Base-by-base conservation (phyloP, 2,888 invertebrate species). In the Spilarctia lutea region DNA sequence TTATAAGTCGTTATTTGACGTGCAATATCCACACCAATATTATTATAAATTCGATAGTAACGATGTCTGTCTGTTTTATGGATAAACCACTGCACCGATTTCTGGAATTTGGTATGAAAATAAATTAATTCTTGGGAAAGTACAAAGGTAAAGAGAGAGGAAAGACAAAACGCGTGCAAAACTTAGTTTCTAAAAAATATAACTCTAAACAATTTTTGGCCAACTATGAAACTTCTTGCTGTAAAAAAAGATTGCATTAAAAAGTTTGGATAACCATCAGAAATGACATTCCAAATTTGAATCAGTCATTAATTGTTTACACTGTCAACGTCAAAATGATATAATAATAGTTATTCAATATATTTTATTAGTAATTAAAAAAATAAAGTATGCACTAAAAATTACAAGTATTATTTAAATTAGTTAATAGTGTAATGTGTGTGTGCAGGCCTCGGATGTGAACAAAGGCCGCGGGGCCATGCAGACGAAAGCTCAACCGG, bases 401-500 rank as follows among this genome's bases (percentile, higher is more conserved):
- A 0, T n/a, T 27, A 30, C 30, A 30, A 71, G 33, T 39, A 13
- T 16, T 63, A 65, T 48, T 39, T 16, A n/a, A 30, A 13, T 71
- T n/a, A n/a, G n/a, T n/a, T n/a, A 71, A 71, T n/a, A 24, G 24
- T 71, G 71, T 71, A 45, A 71, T 65, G 68, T 82, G 77, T 79
- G 75, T 86, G 78, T 73, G 68, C 79, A 85, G 91, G 90, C 85
- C 69, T 78, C 88, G 66, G 87, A 87, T 78, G 86, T 73, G 82
- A 87, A 75, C 80, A 91, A 88, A 81, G 82, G 86, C 84, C 89
- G 88, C n/a, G 88, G 85, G 86, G 86, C 80, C 83, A 92, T 91
- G 92, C 91, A 90, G 78, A 85, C 88, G 56, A 75, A 75, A n/a
- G 80, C 83, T 18, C 88, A 87, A 76, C 81, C 88, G 71, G 92